Percentiles rank a stretch among this genome's conserved stretches.
Conservation (phyloP, 37 sponge, comb jelly and placozoan genomes). For the Geodia barretti region DNA sequence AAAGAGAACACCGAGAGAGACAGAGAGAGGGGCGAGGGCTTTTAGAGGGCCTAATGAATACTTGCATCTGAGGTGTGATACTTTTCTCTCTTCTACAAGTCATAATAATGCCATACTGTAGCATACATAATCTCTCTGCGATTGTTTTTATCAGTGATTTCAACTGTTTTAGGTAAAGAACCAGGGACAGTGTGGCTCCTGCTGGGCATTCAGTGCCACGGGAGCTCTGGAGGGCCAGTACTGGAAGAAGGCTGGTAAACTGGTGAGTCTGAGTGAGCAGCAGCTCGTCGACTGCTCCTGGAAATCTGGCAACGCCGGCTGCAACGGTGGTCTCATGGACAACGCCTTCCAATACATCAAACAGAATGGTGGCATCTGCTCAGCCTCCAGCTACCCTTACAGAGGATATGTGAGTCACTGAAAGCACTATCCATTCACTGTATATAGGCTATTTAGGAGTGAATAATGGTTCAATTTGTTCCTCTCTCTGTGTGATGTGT, state of each 20-base stretch:
- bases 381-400: conserved; percentile 81
- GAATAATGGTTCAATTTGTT: too few species aligned
- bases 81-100: not conserved
- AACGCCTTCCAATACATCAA: conserved; percentile 83
- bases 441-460: too few species aligned
- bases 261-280: conserved; percentile 91
- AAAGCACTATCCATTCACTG: too few species aligned
- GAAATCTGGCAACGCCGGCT: conserved; percentile 86
- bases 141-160: too few species aligned
- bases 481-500: too few species aligned
- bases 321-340: conserved; percentile 87
- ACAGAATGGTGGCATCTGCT: conserved; percentile 76
- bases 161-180: conserved; percentile 68
- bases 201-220: conserved; percentile 93
- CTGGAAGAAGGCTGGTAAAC: conserved; percentile 42
- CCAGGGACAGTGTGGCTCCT: conserved; percentile 89
- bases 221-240: conserved; percentile 84
- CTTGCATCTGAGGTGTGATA: too few species aligned
- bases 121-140: not conserved
- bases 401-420: conserved; percentile 79
- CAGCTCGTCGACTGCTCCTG: conserved; percentile 92
- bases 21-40: too few species aligned
- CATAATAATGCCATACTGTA: not conserved
- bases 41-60: too few species aligned
- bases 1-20: too few species aligned